Conservation (phyloP, 2,888 invertebrate species). For the Drosophila colorata region DNA sequence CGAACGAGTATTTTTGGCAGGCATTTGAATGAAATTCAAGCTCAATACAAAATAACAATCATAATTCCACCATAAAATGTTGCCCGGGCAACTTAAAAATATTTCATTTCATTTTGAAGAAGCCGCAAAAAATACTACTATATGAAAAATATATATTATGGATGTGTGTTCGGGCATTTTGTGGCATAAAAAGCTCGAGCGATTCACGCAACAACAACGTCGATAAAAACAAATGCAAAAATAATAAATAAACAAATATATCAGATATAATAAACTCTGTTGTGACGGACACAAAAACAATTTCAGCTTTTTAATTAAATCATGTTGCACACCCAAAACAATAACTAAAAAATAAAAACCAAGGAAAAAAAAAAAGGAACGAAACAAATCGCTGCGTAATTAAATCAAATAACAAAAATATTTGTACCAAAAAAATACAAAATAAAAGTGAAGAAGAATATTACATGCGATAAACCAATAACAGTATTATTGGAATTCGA, state of each 20-base stretch:
- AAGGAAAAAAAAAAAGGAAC: slow-evolving; percentile 10
- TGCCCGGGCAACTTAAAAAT: slow-evolving; percentile 23
- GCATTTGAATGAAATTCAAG: slow-evolving; percentile 5
- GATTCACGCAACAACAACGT: slow-evolving; percentile 33
- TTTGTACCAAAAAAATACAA: not conserved
- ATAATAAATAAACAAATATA: slow-evolving; percentile 33
- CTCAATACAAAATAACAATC: slow-evolving; percentile 1
- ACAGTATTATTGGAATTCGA: slow-evolving; percentile 1
- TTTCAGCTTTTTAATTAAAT: slow-evolving; percentile 73
- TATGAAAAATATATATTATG: slow-evolving; percentile 23
- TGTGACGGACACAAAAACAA: slow-evolving; percentile 43
- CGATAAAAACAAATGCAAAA: slow-evolving; percentile 9
- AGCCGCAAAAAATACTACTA: slow-evolving; percentile 13
- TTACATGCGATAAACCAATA: slow-evolving; percentile 5
- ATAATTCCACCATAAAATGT: slow-evolving; percentile 8
- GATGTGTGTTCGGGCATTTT: slow-evolving; percentile 1
- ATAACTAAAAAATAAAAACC: slow-evolving; percentile 13
- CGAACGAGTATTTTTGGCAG: not conserved
- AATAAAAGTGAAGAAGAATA: not conserved
- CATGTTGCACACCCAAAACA: slow-evolving; percentile 49
- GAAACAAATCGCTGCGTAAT: slow-evolving; percentile 45
- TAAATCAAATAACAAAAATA: slow-evolving; percentile 62
- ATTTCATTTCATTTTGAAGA: slow-evolving; percentile 9
- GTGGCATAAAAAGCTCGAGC: slow-evolving; percentile 44
- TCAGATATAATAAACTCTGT: slow-evolving; percentile 54